Evolutionary conservation across 2,888 invertebrate species (phyloP).

Genomic region (Habroteleia sp.): DNA sequence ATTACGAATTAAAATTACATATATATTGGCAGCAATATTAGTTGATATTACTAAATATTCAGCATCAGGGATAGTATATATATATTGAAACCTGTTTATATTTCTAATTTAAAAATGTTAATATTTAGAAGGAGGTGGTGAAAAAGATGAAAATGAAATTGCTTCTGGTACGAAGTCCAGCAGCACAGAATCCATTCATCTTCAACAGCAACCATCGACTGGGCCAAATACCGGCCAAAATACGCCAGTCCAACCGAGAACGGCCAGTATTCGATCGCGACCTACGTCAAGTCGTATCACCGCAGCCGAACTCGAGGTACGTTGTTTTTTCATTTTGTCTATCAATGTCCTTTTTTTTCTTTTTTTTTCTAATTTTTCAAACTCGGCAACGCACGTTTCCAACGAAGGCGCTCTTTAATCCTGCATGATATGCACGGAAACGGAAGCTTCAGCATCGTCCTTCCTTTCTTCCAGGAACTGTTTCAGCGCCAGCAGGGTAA

Average conservation of each 20-base stretch:
- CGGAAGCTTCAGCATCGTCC: slow-evolving; percentile 70
- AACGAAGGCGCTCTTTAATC: slow-evolving; percentile 56
- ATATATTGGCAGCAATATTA: too few relatives aligned
- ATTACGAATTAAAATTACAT: too few relatives aligned
- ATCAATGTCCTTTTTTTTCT: slow-evolving; percentile 36
- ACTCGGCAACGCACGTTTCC: slow-evolving; percentile 39
- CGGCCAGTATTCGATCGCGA: slow-evolving; percentile 94
- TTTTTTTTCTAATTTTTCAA: slow-evolving; percentile 31
- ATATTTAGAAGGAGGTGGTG: slow-evolving; percentile 83
- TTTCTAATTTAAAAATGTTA: too few relatives aligned
- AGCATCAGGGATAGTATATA: too few relatives aligned
- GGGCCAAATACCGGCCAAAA: slow-evolving; percentile 82
- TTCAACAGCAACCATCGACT: slow-evolving; percentile 82
- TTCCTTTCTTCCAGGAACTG: slow-evolving; percentile 84
- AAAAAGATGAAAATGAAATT: slow-evolving; percentile 88
- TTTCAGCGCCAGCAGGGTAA: slow-evolving; percentile 92
- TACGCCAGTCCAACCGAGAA: slow-evolving; percentile 88
- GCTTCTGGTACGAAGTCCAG: slow-evolving; percentile 87
- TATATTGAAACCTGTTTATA: too few relatives aligned
- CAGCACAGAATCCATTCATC: slow-evolving; percentile 90
- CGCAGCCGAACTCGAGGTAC: slow-evolving; percentile 91
- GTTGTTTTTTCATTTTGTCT: slow-evolving; percentile 20
- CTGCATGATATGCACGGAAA: slow-evolving; percentile 67
- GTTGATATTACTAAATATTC: too few relatives aligned
- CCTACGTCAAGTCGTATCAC: slow-evolving; percentile 94